Base-by-base conservation (phyloP, 2,797 vertebrate species). In the Acipenser transmontanus region DNA sequence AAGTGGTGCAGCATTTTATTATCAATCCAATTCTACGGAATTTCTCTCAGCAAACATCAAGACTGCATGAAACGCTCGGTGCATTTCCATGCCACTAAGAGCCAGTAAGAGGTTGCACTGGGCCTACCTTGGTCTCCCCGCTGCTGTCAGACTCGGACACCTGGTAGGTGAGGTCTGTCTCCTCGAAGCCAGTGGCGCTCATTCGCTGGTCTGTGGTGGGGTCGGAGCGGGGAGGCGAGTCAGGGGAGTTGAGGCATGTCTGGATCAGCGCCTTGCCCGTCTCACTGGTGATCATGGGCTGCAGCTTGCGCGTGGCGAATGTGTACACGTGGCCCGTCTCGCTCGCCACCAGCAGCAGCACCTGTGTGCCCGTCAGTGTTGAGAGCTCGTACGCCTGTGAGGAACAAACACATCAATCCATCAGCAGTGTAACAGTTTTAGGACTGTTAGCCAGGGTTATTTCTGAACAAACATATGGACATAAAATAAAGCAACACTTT, bases 201-300 rank as follows among this genome's bases (percentile, higher is more conserved):
- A 99, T 99, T 73, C 97, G 92, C 89, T 99, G 97, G 89, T 99
- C 96, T n/a, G 91, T 96, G 78, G 95, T 96, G 1, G 96, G 96
- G 84, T 99, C 97, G 0, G 93, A 93, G 68, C 96, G 94, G 0
- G 97, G 97, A 0, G 97, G 97, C 0, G 97, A 99, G 85, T 99
- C 97, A 0, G 96, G 97, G 7, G 97, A 99, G 86, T 99, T 99
- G 78, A 99, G 94, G 87, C 97, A 99, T 7, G 97, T 99, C 74
- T 99, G 97, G 85, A 99, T 99, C 82, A 99, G 84, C 0, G 97
- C 97, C 82, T 99, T 99, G 66, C 97, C 97, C 0, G 96, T 99
- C 85, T 99, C 97, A 4, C 96, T 98, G 80, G 97, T 99, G 82
- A 99, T 99, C 97, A 99, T 99, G 77, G 97, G 97, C 82, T 99